These are phyloP conservation scores for Campoletis sonorensis DNA, from an alignment of 1,140 invertebrate genomes.

Conservation along the genomic window DNA sequence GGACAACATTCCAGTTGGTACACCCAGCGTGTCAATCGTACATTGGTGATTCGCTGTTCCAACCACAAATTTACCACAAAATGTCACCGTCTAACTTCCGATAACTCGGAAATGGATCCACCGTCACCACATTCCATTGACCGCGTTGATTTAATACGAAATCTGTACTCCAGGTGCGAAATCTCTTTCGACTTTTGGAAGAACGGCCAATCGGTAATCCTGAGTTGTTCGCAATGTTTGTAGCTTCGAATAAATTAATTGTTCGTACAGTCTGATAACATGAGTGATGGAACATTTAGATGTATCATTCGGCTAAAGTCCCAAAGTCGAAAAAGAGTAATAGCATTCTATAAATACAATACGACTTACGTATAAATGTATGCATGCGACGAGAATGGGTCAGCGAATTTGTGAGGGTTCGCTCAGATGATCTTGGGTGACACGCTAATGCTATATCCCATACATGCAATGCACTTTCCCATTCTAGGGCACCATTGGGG, in stretches of 20 bases:
- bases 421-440: constrained; percentile 35
- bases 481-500: background rate
- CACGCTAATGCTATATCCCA: constrained; percentile 21
- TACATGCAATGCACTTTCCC: constrained; percentile 44
- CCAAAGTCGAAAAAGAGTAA: constrained; percentile 21
- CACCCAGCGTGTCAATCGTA: constrained; percentile 31
- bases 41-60: constrained; percentile 62
- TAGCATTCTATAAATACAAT: constrained; percentile 29
- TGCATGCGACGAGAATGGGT: constrained; percentile 33
- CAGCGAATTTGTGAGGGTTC: constrained; percentile 37
- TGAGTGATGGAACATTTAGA: background rate
- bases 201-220: background rate
- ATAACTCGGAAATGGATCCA: constrained; percentile 52
- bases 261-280: background rate
- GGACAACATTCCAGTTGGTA: constrained; percentile 26
- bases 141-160: constrained; percentile 52
- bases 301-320: background rate
- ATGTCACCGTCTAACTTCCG: constrained; percentile 63
- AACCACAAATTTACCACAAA: constrained; percentile 62
- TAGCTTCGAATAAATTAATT: background rate
- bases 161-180: background rate
- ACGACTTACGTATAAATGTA: constrained; percentile 18
- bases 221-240: no score
- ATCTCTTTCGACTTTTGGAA: background rate
- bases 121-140: constrained; percentile 43